Evolutionary conservation across 2,797 vertebrate species (phyloP).

Genomic region (Crotalus adamanteus): DNA sequence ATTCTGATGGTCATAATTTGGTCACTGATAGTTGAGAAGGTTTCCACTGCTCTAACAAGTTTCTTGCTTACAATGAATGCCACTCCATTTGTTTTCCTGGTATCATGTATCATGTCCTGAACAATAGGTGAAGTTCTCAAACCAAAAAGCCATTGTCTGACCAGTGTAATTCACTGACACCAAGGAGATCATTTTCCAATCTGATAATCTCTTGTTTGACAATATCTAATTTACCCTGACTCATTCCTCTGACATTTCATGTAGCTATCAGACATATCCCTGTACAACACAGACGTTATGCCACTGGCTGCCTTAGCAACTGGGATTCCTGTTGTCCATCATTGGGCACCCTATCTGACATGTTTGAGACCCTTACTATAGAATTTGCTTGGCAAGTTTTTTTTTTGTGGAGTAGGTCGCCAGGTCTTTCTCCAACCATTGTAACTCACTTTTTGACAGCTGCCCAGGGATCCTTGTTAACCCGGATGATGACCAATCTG

Average conservation of each 20-base stretch:
- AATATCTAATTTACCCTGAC: too few species aligned
- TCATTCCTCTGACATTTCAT: background rate
- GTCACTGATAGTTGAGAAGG: too few species aligned
- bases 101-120: too few species aligned
- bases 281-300: background rate
- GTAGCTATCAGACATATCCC: background rate
- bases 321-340: background rate
- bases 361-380: background rate
- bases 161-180: too few species aligned
- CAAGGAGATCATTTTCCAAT: too few species aligned
- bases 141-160: too few species aligned
- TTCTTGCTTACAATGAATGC: too few species aligned
- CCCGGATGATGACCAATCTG: background rate
- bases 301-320: background rate
- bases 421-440: background rate
- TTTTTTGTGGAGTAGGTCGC: background rate
- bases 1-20: too few species aligned
- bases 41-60: too few species aligned
- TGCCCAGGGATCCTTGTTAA: background rate
- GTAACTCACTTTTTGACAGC: background rate
- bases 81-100: too few species aligned
- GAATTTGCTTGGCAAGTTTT: background rate
- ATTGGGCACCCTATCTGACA: background rate
- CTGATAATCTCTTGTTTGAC: too few species aligned
- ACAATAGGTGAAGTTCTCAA: too few species aligned